Base-by-base conservation (phyloP, 2,888 invertebrate species). In the Aquatica leii region DNA sequence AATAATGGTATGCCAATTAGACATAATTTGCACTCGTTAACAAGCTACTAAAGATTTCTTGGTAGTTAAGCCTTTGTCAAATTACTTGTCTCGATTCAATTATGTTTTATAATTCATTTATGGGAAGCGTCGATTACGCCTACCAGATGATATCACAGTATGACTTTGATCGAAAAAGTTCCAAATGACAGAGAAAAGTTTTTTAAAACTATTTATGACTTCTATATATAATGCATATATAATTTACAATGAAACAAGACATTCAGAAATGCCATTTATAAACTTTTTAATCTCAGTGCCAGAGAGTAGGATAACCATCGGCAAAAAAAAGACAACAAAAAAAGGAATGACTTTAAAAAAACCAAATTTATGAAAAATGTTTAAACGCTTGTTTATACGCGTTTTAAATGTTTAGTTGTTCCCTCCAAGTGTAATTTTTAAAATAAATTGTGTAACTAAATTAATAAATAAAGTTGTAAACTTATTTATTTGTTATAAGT, bases 11-110 rank as follows among this genome's bases (percentile, higher is more conserved):
- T 50, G 51, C 15, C 6, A 50, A 50, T 21, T 24, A 21, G 24
- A 31, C 12, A 48, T 48, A 48, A 48, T 48, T 48, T 48, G 48
- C 48, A 48, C 9, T 48, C 17, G 48, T 48, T 48, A 18, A 18
- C 48, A 48, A 48, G 48, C 9, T 17, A 48, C 48, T 15, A 48
- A 17, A 48, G 48, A 48, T 15, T 48, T 48, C 48, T 48, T 48
- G 17, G 48, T 48, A 48, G 14, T n/a, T 48, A 15, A 48, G 48
- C 48, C 9, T 15, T 17, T 48, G 48, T 18, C 9, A n/a, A n/a
- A n/a, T n/a, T n/a, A n/a, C n/a, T n/a, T n/a, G n/a, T n/a, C n/a
- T n/a, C n/a, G n/a, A n/a, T n/a, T n/a, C n/a, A n/a, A n/a, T n/a
- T n/a, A n/a, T n/a, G n/a, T n/a, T n/a, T n/a, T n/a, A n/a, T n/a